Evolutionary conservation across 1,140 invertebrate genomes (phyloP), one percentile per base, ranked within the genome.

Genomic region (Sycobia sp.): DNA sequence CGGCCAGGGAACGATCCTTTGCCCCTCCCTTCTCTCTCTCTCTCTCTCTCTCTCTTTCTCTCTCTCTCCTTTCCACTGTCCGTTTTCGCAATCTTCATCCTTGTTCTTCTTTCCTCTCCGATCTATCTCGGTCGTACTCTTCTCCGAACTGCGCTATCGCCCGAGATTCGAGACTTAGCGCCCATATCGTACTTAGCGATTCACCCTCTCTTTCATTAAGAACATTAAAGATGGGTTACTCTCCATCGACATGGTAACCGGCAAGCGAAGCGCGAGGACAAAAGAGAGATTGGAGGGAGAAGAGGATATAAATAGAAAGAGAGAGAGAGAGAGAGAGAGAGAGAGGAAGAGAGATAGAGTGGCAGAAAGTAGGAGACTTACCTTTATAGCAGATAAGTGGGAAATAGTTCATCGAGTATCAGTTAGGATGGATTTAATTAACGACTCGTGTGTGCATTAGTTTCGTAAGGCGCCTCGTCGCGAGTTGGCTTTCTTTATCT

Each of bases 171-270:
- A 55, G 53, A 43, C 38, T 55, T 55, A 43, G 53, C 36, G 34
- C 53, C 4, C 7, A 11, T 32, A 4, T 11, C 29, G 14, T 29
- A 43, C 53, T 55, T 43, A 55, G 32, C 29, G 18, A 53, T 53
- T 53, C 50, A 53, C 29, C 39, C 53, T 29, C n/a, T 55, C 38
- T 55, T 43, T 55, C 53, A 43, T 55, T 55, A 41, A 34, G 49
- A 25, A 50, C 25, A 7, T 50, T 50, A 50, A 55, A 23, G 39
- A 32, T 4, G 11, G 29, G 29, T 32, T 32, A 32, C 29, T 7
- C 29, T 4, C 29, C 3, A 3, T 3, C 36, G 38, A 41, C 18
- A 16, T 16, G 18, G 38, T 41, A 18, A 41, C 18, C 4, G 38
- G 18, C n/a, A n/a, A n/a, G n/a, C 36, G 36, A 11, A 14, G 10